Evolutionary conservation across 1,140 invertebrate genomes (phyloP).

Genomic region (Pseudomyrmex dendroicus): DNA sequence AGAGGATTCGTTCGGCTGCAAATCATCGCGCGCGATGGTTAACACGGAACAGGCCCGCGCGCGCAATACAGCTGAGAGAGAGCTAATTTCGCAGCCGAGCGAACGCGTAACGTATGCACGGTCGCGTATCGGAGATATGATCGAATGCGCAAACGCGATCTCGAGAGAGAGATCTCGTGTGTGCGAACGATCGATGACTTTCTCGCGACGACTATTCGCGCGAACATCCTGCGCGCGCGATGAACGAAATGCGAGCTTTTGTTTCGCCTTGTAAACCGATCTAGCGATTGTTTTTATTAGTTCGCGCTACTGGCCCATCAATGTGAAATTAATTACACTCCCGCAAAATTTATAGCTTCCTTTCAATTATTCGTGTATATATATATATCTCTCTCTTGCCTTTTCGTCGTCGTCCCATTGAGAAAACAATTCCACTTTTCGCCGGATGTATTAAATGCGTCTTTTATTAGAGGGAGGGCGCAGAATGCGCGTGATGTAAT

Average conservation of each 20-base stretch:
- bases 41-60: slow-evolving; percentile 44
- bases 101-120: slow-evolving; percentile 27
- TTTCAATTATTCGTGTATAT: too few relatives aligned
- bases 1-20: slow-evolving; percentile 37
- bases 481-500: neutral
- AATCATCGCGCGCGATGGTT: slow-evolving; percentile 42
- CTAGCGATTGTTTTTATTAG: too few relatives aligned
- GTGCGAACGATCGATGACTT: slow-evolving; percentile 47
- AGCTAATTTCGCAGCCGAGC: slow-evolving; percentile 63
- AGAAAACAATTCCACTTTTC: neutral
- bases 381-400: too few relatives aligned
- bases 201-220: neutral
- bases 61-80: slow-evolving; percentile 13
- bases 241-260: too few relatives aligned
- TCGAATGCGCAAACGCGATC: slow-evolving; percentile 62
- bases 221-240: too few relatives aligned
- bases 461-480: slow-evolving; percentile 3
- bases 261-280: too few relatives aligned
- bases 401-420: too few relatives aligned
- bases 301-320: too few relatives aligned
- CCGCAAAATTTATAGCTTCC: too few relatives aligned
- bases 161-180: slow-evolving; percentile 34
- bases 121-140: slow-evolving; percentile 20
- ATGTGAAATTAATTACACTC: too few relatives aligned
- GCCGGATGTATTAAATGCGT: slow-evolving; percentile 1